Evolutionary conservation across 2,888 invertebrate genomes (phyloP).

Genomic region (Cataglyphis livida): DNA sequence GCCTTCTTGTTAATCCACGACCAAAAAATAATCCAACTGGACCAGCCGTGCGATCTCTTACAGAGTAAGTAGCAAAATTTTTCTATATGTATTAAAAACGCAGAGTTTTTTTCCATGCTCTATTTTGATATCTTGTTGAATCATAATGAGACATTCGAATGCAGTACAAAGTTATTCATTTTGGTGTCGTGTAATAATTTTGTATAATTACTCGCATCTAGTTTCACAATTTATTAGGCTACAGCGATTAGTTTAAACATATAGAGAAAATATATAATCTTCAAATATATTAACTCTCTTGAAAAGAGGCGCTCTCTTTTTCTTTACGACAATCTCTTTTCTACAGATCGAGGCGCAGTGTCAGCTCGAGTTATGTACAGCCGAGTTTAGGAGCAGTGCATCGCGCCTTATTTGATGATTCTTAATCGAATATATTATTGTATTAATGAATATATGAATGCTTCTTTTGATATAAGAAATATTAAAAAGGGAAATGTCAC

Average conservation of each 20-base stretch:
- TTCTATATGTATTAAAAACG: not conserved
- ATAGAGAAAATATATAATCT: not conserved
- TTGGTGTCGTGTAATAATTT: slow-evolving; percentile 13
- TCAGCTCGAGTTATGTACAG: slow-evolving; percentile 82
- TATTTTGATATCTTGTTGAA: slow-evolving; percentile 2
- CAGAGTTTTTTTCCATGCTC: not conserved
- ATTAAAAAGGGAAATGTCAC: slow-evolving; percentile 51
- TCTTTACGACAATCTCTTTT: slow-evolving; percentile 21
- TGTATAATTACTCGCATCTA: slow-evolving; percentile 16
- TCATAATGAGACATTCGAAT: not conserved
- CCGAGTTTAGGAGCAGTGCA: slow-evolving; percentile 84
- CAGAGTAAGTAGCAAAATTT: slow-evolving; percentile 78
- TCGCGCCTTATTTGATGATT: slow-evolving; percentile 83
- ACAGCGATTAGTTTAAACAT: not conserved
- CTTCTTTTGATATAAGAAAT: slow-evolving; percentile 56
- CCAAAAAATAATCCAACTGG: slow-evolving; percentile 88
- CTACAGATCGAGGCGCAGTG: slow-evolving; percentile 79
- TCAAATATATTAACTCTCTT: not conserved
- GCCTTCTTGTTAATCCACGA: slow-evolving; percentile 93
- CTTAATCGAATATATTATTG: slow-evolving; percentile 65
- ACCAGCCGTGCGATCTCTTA: slow-evolving; percentile 84
- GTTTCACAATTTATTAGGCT: not conserved
- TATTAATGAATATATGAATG: slow-evolving; percentile 9
- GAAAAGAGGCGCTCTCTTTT: not conserved
- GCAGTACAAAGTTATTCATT: slow-evolving; percentile 14